Percentiles rank a stretch among this genome's conserved stretches.
Evolutionary conservation across 2,113 vertebrate genomes (phyloP).

Genomic region (Perca schrenkii): DNA sequence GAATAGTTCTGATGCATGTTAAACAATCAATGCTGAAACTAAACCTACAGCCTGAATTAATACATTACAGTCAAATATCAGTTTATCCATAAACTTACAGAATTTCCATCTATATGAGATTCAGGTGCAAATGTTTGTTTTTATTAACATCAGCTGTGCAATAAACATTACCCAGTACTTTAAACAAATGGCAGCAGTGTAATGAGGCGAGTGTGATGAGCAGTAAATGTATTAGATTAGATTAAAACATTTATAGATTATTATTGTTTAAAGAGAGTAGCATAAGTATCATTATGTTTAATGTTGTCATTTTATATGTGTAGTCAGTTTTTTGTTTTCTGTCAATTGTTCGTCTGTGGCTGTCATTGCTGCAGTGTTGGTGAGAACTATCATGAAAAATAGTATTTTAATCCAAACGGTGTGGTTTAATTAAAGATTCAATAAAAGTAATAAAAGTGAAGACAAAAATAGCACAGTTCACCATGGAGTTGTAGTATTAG

Average conservation of each 20-base stretch:
- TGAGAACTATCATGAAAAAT: not conserved
- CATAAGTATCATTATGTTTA: not conserved
- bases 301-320: not conserved
- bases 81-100: not conserved
- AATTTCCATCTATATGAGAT: not conserved
- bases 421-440: not conserved
- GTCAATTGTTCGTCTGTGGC: not conserved
- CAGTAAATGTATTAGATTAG: not conserved
- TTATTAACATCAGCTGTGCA: not conserved
- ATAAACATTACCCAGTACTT: not conserved
- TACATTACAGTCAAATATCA: not conserved
- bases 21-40: constrained; percentile 15
- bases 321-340: no score
- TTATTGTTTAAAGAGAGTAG: not conserved
- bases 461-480: not conserved
- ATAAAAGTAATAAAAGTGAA: not conserved
- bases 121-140: constrained; percentile 1
- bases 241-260: not conserved
- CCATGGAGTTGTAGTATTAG: not conserved
- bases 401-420: not conserved
- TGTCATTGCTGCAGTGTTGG: not conserved
- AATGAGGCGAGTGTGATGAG: not conserved
- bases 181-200: not conserved
- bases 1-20: constrained; percentile 16
- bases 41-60: not conserved